Evolutionary conservation across 2,113 vertebrate genomes (phyloP).

Genomic region (Nerophis ophidion): DNA sequence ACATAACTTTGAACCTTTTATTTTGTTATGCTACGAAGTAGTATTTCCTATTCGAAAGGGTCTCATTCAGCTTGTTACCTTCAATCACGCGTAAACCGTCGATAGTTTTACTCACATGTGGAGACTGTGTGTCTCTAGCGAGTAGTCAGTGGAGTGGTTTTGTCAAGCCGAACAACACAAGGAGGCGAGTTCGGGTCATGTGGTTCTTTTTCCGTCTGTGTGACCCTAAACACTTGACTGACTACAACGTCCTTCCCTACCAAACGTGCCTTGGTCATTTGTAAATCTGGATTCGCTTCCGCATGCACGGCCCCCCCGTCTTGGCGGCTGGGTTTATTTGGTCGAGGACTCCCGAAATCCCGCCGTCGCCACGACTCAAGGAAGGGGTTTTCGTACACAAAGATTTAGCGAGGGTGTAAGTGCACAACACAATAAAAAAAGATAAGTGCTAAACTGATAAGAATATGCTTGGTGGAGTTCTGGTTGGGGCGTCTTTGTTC

Average conservation of each 20-base stretch:
- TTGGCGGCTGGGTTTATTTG: conserved; percentile 22
- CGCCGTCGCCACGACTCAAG: conserved; percentile 35
- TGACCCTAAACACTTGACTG: conserved; percentile 7
- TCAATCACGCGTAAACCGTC: conserved; percentile 22
- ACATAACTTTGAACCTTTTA: no score
- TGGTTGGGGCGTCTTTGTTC: conserved; percentile 66
- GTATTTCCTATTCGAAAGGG: not conserved
- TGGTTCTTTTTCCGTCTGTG: conserved; percentile 16
- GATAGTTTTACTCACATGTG: conserved; percentile 20
- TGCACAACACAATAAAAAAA: conserved; percentile 71
- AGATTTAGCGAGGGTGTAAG: conserved; percentile 44
- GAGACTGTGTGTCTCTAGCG: conserved; percentile 9
- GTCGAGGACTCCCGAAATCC: conserved; percentile 41
- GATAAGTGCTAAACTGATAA: conserved; percentile 58
- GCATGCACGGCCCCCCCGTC: conserved; percentile 37
- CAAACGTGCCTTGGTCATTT: conserved; percentile 75
- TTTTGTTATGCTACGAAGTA: no score
- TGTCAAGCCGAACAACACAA: conserved; percentile 12
- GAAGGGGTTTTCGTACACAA: conserved; percentile 36
- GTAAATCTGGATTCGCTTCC: conserved; percentile 63
- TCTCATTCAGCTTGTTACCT: not conserved
- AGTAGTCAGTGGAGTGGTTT: conserved; percentile 14
- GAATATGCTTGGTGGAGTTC: conserved; percentile 59
- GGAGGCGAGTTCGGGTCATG: conserved; percentile 15
- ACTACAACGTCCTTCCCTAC: conserved; percentile 59